Conservation (phyloP, 2,797 vertebrate genomes). For the Parauchenoglanis punctatus region DNA sequence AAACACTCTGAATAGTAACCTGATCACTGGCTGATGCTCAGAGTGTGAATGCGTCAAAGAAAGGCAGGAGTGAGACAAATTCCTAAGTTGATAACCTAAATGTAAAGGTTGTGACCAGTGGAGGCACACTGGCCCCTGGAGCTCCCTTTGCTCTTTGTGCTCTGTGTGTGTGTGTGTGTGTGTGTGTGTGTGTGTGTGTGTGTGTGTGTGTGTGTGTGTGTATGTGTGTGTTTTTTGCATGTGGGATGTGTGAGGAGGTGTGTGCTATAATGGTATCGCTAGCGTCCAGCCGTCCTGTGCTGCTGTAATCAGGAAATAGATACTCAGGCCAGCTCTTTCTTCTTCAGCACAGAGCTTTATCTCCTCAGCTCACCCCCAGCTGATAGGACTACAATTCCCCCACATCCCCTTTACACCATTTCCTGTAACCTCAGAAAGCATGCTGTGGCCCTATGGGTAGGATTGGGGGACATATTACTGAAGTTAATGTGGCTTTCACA, state of each 20-base stretch:
- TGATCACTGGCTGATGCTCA: slow-evolving; percentile 69
- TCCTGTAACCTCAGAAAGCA: slow-evolving; percentile 82
- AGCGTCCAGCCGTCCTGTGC: slow-evolving; percentile 77
- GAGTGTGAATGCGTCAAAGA: slow-evolving; percentile 73
- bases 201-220: not conserved
- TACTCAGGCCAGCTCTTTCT: slow-evolving; percentile 61
- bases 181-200: slow-evolving; percentile 14
- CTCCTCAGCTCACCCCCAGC: slow-evolving; percentile 64
- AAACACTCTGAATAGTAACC: slow-evolving; percentile 69
- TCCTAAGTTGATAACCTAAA: slow-evolving; percentile 81
- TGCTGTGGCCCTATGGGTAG: slow-evolving; percentile 51
- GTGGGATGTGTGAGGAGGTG: slow-evolving; percentile 33
- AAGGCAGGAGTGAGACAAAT: slow-evolving; percentile 81
- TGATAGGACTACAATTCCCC: slow-evolving; percentile 87
- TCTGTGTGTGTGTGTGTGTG: slow-evolving; percentile 3
- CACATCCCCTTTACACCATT: slow-evolving; percentile 83
- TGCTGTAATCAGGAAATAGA: slow-evolving; percentile 79
- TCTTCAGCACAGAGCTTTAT: slow-evolving; percentile 67
- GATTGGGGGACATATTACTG: slow-evolving; percentile 25
- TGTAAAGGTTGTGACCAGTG: slow-evolving; percentile 71
- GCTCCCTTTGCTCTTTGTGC: slow-evolving; percentile 73
- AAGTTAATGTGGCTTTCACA: slow-evolving; percentile 13
- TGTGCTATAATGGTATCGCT: slow-evolving; percentile 52
- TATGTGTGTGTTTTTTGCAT: slow-evolving; percentile 18
- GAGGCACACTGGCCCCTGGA: slow-evolving; percentile 64